Conservation (phyloP, 2,888 invertebrate species). For the Nesidiocoris tenuis region DNA sequence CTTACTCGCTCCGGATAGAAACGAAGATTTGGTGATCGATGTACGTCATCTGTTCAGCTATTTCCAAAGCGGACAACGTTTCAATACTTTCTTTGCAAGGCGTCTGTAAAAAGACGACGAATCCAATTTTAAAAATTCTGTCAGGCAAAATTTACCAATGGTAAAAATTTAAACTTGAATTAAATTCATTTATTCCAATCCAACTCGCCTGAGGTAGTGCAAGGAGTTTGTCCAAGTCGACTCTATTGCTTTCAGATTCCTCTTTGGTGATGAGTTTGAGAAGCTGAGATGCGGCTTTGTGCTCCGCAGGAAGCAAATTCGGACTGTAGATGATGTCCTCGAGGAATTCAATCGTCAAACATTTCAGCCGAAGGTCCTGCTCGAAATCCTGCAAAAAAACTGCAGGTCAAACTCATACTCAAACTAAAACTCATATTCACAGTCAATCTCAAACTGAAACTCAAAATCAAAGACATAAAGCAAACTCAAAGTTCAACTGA, state of each 20-base stretch:
- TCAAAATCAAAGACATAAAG: too few species aligned
- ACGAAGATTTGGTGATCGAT: constrained; percentile 89
- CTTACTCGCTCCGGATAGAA: constrained; percentile 85
- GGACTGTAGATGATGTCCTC: constrained; percentile 84
- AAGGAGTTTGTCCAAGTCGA: constrained; percentile 70
- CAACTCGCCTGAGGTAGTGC: constrained; percentile 65
- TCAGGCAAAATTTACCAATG: not conserved
- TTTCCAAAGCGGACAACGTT: constrained; percentile 81
- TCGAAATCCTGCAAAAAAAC: constrained; percentile 67
- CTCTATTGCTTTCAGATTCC: constrained; percentile 64
- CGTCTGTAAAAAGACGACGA: constrained; percentile 60
- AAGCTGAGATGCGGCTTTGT: constrained; percentile 82
- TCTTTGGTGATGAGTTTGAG: constrained; percentile 74
- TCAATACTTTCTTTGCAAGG: constrained; percentile 81
- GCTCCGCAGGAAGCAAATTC: constrained; percentile 80
- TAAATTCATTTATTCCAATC: not conserved
- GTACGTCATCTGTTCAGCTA: constrained; percentile 90
- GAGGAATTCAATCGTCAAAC: constrained; percentile 78
- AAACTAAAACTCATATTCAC: not conserved
- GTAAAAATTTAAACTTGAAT: not conserved
- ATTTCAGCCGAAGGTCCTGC: constrained; percentile 70
- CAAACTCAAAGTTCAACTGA: too few species aligned
- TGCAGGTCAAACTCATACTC: not conserved
- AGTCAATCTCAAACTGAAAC: too few species aligned
- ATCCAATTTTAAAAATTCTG: constrained; percentile 1